Base-by-base conservation (phyloP, 30 jellyfish, hydroid and myxozoan species). In the Rhopilema esculentum region DNA sequence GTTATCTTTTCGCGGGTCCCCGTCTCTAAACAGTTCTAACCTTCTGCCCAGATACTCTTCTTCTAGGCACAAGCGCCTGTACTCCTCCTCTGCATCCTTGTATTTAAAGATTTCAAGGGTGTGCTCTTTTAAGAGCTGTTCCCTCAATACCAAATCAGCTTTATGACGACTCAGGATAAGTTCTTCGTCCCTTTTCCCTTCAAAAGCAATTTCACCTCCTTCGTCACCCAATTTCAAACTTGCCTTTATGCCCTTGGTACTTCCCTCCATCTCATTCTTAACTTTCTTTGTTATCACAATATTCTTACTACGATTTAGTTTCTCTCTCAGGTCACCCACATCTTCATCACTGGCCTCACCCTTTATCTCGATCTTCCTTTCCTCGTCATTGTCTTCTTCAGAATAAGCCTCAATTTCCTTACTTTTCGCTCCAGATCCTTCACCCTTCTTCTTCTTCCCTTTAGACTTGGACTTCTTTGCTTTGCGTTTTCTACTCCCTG, bases 11-110 rank as follows among this genome's bases (percentile, higher is more conserved):
- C 98, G 66, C 31, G 98, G 97, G 68, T 94, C 98, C 22, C 77
- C 90, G 22, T 94, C 98, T 27, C 89, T 66, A 67, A 87, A 84
- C 32, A 94, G 80, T 20, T 83, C 79, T 51, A 94, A 80, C 79
- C 96, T 79, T 73, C 91, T 87, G 8, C 88, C 72, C 69, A 94
- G 53, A 66, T 80, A 94, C 57, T 91, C 97, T 80, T 89, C 98
- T 50, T 94, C 98, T 49, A 83, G 90, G 69, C 97, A 94, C 81
- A 94, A 73, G 23, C 95, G 82, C 72, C 70, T 84, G 82, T 94
- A 94, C 52, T 96, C 96, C 17, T 85, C 93, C 69, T 94, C 98
- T 1, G 85, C 89, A 48, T 90, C 93, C 79, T 89, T 96, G 83
- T 94, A 94, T 40, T 72, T 79, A 4, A 83, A 69, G 22, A 88